A percentile compares a stretch with the other conserved stretches of the same genome.
These are phyloP conservation scores for Thunnus thynnus DNA, from an alignment of 2,113 vertebrate species.

Conservation along the genomic window DNA sequence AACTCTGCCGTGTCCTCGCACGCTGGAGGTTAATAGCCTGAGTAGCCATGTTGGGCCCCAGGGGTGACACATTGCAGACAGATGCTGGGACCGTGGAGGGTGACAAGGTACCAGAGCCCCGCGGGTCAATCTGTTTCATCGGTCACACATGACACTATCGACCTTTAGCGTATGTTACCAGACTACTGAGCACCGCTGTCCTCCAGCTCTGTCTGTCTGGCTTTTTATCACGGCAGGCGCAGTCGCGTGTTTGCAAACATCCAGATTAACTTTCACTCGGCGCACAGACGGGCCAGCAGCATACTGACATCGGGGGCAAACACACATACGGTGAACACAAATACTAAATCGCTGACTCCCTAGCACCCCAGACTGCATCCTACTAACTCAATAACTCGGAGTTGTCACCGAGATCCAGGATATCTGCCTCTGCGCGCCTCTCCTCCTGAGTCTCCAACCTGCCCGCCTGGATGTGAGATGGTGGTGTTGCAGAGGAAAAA, in stretches of 20 bases:
- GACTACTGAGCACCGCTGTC: constrained; percentile 68
- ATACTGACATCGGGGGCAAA: constrained; percentile 50
- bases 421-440: constrained; percentile 23
- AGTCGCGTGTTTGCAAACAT: constrained; percentile 69
- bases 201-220: constrained; percentile 56
- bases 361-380: constrained; percentile 35
- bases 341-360: constrained; percentile 61
- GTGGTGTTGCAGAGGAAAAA: constrained; percentile 64
- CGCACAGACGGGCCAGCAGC: constrained; percentile 55
- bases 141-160: constrained; percentile 77
- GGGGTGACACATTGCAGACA: constrained; percentile 77
- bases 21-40: constrained; percentile 82
- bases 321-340: constrained; percentile 60
- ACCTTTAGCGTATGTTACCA: constrained; percentile 75
- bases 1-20: constrained; percentile 67
- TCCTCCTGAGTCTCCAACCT: constrained; percentile 64
- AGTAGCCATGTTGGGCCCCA: constrained; percentile 73
- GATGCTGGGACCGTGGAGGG: constrained; percentile 70
- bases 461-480: constrained; percentile 63
- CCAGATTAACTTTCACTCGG: constrained; percentile 69
- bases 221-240: constrained; percentile 64
- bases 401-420: constrained; percentile 67
- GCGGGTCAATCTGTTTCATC: constrained; percentile 78
- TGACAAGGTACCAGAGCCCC: constrained; percentile 71
- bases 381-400: constrained; percentile 70